phyloP scores from a whole-genome alignment of 1,140 invertebrate genomes.

The Glomeris maerens region DNA sequence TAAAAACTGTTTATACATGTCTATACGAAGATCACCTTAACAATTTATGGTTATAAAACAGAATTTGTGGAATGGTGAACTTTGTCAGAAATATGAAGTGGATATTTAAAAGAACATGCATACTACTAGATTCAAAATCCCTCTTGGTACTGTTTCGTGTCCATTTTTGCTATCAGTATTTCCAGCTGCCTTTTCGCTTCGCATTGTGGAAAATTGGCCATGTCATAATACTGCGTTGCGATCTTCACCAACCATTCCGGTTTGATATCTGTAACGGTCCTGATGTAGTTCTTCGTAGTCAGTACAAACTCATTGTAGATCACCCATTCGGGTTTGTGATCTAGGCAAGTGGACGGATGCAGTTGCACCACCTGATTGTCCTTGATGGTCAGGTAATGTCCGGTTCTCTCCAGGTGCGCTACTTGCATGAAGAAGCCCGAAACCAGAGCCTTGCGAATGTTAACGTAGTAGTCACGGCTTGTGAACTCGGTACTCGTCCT shows the following conservation, averaged over 20 bases:
- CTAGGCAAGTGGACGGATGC: conserved; percentile 95
- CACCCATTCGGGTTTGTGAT: conserved; percentile 99
- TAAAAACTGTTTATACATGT: too few relatives aligned
- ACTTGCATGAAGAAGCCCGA: conserved; percentile 99
- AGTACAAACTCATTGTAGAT: conserved; percentile 99
- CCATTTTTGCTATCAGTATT: conserved; percentile 61
- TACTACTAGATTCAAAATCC: conserved; percentile 52
- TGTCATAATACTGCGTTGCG: conserved; percentile 95
- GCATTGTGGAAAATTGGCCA: conserved; percentile 93
- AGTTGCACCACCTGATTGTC: conserved; percentile 98
- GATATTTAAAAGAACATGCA: too few relatives aligned
- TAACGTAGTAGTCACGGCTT: conserved; percentile 96
- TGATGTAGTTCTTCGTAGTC: conserved; percentile 98
- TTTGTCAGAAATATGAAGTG: too few relatives aligned
- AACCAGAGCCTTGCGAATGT: conserved; percentile 94
- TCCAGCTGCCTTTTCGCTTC: conserved; percentile 89
- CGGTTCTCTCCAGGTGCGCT: conserved; percentile 85
- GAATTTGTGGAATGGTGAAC: too few relatives aligned
- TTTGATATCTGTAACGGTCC: conserved; percentile 97
- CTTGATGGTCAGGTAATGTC: conserved; percentile 96
- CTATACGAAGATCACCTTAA: too few relatives aligned
- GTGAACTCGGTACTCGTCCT: conserved; percentile 96
- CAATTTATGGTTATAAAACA: too few relatives aligned
- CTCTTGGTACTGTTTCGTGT: conserved; percentile 73
- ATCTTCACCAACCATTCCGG: conserved; percentile 61